Percentiles rank a stretch among this genome's conserved stretches.
phyloP scores from a whole-genome alignment of 2,797 vertebrate species.

The Astyanax mexicanus region DNA sequence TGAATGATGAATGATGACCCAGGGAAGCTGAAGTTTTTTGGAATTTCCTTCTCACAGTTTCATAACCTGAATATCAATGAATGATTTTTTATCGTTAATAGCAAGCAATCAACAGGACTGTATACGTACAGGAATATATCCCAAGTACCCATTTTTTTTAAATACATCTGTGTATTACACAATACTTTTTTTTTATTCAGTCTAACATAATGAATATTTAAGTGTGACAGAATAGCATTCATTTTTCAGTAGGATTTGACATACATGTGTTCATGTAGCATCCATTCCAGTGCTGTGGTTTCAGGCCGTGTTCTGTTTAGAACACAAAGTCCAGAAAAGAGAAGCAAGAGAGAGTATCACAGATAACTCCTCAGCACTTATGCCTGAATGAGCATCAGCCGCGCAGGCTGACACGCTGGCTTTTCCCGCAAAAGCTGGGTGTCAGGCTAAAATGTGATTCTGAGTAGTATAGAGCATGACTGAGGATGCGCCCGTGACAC shows the following conservation, averaged over 20 bases:
- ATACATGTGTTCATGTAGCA: neutral
- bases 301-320: neutral
- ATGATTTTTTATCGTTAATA: too few relatives aligned
- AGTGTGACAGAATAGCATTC: neutral
- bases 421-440: constrained; percentile 10
- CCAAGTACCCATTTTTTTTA: too few relatives aligned
- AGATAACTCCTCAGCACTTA: neutral
- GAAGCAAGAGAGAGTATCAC: constrained; percentile 20
- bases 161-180: too few relatives aligned
- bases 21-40: too few relatives aligned
- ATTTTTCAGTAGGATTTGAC: neutral
- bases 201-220: neutral
- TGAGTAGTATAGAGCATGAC: constrained; percentile 70
- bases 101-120: too few relatives aligned
- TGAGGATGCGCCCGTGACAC: constrained; percentile 67
- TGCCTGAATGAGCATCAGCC: constrained; percentile 30
- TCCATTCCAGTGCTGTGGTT: neutral
- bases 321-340: constrained; percentile 5
- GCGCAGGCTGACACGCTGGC: constrained; percentile 7
- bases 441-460: constrained; percentile 46
- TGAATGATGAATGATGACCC: too few relatives aligned
- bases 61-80: too few relatives aligned
- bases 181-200: too few relatives aligned
- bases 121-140: too few relatives aligned
- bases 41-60: too few relatives aligned